A percentile compares a stretch with the other conserved stretches of the same genome.
Conservation (phyloP, 1,140 invertebrate genomes). For the Brachionus rubens region DNA sequence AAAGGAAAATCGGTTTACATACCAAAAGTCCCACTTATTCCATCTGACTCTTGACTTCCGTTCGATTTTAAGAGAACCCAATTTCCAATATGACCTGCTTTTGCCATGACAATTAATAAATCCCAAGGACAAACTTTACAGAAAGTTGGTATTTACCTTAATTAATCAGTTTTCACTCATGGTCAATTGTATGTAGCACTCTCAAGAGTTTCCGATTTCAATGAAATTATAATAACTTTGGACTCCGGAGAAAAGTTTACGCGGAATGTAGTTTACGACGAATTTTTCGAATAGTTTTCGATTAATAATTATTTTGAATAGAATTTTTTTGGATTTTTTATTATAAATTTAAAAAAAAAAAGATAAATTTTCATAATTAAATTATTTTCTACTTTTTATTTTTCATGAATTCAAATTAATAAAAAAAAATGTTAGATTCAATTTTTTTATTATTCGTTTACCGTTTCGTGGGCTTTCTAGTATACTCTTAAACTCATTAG, state of each 20-base stretch:
- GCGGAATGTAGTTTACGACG: neutral
- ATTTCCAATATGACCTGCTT: slow-evolving; percentile 60
- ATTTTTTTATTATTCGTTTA: too few species aligned
- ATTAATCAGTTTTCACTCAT: slow-evolving; percentile 48
- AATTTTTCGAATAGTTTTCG: too few species aligned
- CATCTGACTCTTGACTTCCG: slow-evolving; percentile 48
- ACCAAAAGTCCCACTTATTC: slow-evolving; percentile 48
- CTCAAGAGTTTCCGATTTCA: slow-evolving; percentile 47
- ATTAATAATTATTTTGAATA: too few species aligned
- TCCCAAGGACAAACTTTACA: slow-evolving; percentile 52
- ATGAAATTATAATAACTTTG: neutral
- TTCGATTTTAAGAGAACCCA: slow-evolving; percentile 62
- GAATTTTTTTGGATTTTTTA: too few species aligned
- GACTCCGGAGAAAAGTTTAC: neutral
- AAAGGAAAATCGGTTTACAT: slow-evolving; percentile 50
- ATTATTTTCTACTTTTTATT: too few species aligned
- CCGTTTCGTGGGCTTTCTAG: too few species aligned
- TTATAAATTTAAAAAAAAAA: too few species aligned
- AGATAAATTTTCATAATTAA: too few species aligned
- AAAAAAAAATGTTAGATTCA: too few species aligned
- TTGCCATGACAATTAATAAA: slow-evolving; percentile 53
- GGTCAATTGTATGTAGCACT: slow-evolving; percentile 52
- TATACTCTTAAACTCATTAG: neutral
- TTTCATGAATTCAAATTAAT: too few species aligned
- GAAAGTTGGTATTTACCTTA: slow-evolving; percentile 49